Conservation (phyloP, 2,113 vertebrate genomes). For the Indri indri region DNA sequence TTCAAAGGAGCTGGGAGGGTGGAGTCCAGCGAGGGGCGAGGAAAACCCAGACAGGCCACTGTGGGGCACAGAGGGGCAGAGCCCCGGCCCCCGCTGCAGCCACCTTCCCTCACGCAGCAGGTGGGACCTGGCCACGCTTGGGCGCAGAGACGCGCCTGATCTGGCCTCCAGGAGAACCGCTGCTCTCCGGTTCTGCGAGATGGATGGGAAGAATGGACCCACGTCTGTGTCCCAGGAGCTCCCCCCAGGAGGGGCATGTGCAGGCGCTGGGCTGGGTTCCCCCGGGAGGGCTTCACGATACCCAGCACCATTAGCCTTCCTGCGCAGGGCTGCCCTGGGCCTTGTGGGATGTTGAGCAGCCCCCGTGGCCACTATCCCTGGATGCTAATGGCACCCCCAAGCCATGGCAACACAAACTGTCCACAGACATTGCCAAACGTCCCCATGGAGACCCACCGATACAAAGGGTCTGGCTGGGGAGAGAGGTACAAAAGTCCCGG, state of each 20-base stretch:
- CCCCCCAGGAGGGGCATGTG: too few species aligned
- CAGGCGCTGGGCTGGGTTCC: accelerated
- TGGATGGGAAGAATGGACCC: too few species aligned
- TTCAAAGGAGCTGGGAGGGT: background rate
- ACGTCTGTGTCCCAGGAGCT: background rate
- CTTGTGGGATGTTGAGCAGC: accelerated
- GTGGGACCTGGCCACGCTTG: background rate
- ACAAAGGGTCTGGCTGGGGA: background rate
- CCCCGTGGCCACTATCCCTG: background rate
- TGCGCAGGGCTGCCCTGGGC: accelerated
- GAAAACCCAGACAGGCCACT: background rate
- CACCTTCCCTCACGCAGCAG: background rate
- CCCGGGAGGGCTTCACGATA: accelerated
- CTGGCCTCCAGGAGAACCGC: background rate
- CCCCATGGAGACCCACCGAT: too few species aligned
- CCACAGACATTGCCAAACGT: background rate
- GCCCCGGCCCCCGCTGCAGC: accelerated
- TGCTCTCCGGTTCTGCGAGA: background rate
- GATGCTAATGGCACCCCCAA: too few species aligned
- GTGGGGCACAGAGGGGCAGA: background rate
- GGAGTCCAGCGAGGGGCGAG: background rate
- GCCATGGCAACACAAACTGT: too few species aligned
- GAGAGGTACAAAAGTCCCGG: accelerated
- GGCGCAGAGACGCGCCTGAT: background rate
- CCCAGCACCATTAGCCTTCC: too few species aligned